Evolutionary conservation across 1,140 invertebrate species (phyloP).

Genomic region (Euwallacea fornicatus): DNA sequence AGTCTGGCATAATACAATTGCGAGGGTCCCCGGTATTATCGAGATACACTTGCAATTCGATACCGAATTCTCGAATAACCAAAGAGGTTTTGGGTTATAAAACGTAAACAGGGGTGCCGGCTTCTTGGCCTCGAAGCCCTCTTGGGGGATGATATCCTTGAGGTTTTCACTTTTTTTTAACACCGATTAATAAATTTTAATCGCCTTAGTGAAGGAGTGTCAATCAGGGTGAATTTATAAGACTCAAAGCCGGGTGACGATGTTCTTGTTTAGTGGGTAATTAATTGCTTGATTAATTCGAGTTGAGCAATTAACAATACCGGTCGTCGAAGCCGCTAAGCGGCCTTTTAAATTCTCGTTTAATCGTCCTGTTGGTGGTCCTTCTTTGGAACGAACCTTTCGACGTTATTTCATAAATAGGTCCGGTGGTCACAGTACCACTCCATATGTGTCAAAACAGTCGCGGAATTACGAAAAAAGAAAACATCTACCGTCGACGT

Average conservation of each 20-base stretch:
- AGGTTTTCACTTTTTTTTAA: not conserved
- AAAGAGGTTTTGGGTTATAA: slow-evolving; percentile 18
- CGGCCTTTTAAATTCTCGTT: not conserved
- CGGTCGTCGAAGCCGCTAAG: not conserved
- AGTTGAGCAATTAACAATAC: not conserved
- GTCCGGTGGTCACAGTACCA: not conserved
- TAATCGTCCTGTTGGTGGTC: not conserved
- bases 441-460: slow-evolving; percentile 20
- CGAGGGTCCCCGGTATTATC: slow-evolving; percentile 25
- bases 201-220: not conserved
- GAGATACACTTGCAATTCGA: slow-evolving; percentile 32
- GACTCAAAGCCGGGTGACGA: slow-evolving; percentile 8
- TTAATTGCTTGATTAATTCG: slow-evolving; percentile 18
- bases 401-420: too few species aligned
- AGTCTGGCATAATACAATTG: slow-evolving; percentile 26
- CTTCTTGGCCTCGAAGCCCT: slow-evolving; percentile 10
- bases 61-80: slow-evolving; percentile 22
- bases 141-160: slow-evolving; percentile 4
- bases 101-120: slow-evolving; percentile 24
- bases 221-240: slow-evolving; percentile 6
- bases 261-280: slow-evolving; percentile 13
- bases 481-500: slow-evolving; percentile 20
- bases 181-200: too few species aligned
- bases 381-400: not conserved
- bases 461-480: slow-evolving; percentile 14